phyloP scores from a whole-genome alignment of 2,797 vertebrate genomes.

The Myotis planiceps region DNA sequence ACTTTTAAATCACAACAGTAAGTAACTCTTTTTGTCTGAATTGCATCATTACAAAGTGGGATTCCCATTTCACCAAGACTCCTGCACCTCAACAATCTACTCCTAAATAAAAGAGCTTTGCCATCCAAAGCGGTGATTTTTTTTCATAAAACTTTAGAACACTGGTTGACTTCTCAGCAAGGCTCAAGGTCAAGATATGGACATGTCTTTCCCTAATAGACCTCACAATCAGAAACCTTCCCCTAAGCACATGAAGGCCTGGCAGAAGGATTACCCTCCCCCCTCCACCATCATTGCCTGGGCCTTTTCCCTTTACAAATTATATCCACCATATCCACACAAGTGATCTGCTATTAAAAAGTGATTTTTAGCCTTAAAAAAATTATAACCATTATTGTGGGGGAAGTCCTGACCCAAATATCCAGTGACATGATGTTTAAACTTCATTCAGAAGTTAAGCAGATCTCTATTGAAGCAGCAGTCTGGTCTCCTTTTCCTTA shows the following conservation, averaged over 20 bases:
- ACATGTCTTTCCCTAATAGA: neutral
- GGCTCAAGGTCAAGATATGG: neutral
- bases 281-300: neutral
- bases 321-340: neutral
- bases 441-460: slow-evolving; percentile 34
- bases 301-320: neutral
- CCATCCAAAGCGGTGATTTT: neutral
- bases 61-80: neutral
- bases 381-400: neutral
- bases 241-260: neutral
- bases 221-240: neutral
- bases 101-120: neutral
- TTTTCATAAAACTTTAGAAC: neutral
- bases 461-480: neutral
- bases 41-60: neutral
- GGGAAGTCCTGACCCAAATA: neutral
- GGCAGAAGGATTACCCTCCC: neutral
- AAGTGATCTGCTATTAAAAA: neutral
- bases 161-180: neutral
- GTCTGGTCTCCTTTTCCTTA: neutral
- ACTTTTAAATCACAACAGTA: neutral
- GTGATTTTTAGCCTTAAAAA: neutral
- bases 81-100: neutral
- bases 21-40: neutral
- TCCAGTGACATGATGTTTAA: neutral